phyloP scores from a whole-genome alignment of 2,797 vertebrate species.

The Passerculus sandwichensis region DNA sequence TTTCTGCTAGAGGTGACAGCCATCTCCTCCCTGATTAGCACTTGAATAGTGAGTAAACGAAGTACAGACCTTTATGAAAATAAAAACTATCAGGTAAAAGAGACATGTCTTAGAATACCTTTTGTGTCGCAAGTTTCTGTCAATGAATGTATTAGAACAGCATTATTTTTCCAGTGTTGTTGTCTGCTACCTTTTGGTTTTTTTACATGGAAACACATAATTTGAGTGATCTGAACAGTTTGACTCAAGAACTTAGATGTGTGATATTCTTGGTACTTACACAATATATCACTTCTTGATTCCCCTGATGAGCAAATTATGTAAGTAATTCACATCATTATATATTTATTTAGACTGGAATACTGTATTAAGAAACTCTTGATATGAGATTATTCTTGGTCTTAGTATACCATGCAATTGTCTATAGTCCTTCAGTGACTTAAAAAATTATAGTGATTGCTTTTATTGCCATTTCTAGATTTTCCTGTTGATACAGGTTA shows the following conservation, averaged over 20 bases:
- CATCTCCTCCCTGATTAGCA: neutral
- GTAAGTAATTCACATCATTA: neutral
- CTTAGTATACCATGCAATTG: neutral
- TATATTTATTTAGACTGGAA: neutral
- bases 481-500: neutral
- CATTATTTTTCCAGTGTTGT: neutral
- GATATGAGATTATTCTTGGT: neutral
- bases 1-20: neutral
- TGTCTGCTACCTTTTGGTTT: neutral
- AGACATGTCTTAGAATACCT: neutral
- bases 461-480: neutral
- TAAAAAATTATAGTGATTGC: neutral
- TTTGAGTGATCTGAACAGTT: neutral
- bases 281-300: neutral
- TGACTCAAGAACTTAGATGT: neutral
- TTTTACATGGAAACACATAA: neutral
- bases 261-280: neutral
- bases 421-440: neutral
- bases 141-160: neutral
- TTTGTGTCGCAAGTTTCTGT: neutral
- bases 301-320: neutral
- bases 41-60: neutral
- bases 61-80: neutral
- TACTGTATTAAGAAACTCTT: neutral
- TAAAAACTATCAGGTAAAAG: neutral